These are phyloP conservation scores for Drosophila cognata DNA, from an alignment of 2,888 invertebrate genomes.

Conservation along the genomic window DNA sequence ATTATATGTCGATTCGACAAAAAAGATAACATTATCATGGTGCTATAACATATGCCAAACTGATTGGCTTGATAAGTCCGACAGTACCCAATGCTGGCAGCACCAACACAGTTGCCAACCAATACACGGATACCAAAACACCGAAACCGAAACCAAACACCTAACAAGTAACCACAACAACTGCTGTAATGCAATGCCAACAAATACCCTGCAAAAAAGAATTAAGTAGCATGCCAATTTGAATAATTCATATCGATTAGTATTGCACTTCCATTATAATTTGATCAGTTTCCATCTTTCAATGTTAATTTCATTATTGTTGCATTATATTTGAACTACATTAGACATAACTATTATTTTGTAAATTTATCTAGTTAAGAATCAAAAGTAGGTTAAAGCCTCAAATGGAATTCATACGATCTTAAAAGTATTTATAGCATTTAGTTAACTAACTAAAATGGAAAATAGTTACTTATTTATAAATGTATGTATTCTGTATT, in stretches of 20 bases:
- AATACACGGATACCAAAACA: conserved; percentile 31
- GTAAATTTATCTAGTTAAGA: not conserved
- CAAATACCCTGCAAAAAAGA: conserved; percentile 18
- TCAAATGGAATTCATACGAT: not conserved
- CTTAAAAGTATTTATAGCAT: not conserved
- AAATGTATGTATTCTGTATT: no score
- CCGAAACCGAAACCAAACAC: conserved; percentile 43
- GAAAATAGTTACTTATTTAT: not conserved
- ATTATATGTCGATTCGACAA: conserved; percentile 67
- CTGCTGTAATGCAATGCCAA: not conserved
- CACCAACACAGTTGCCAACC: conserved; percentile 27
- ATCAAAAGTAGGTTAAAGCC: not conserved
- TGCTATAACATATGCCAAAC: conserved; percentile 71
- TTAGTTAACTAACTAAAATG: not conserved
- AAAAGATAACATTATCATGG: conserved; percentile 66
- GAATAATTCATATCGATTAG: not conserved
- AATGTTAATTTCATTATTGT: not conserved
- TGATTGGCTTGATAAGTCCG: conserved; percentile 71
- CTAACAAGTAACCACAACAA: conserved; percentile 13
- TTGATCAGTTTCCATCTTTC: not conserved
- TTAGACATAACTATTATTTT: not conserved
- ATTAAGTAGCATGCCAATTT: not conserved
- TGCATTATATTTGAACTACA: not conserved
- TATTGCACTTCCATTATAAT: not conserved
- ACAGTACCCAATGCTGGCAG: conserved; percentile 25